Evolutionary conservation across 1,140 invertebrate genomes (phyloP).

Genomic region (Vanessa tameamea): DNA sequence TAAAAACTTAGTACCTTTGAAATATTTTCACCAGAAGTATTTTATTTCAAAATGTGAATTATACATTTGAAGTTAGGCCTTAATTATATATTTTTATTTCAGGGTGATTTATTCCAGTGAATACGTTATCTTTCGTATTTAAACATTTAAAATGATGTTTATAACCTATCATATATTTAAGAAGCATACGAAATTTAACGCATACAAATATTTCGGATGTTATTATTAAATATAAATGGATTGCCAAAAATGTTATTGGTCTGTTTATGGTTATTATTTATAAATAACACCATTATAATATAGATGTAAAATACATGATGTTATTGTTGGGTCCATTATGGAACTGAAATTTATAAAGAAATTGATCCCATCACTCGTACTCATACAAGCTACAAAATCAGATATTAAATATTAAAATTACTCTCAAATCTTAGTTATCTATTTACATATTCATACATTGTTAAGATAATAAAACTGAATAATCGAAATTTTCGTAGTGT

Average conservation of each 20-base stretch:
- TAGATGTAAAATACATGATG: conserved; percentile 20
- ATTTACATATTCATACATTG: conserved; percentile 71
- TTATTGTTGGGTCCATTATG: conserved; percentile 31
- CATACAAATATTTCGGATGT: conserved; percentile 19
- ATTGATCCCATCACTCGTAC: conserved; percentile 71
- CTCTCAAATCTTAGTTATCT: conserved; percentile 59
- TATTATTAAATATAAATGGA: conserved; percentile 23
- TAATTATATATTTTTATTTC: not conserved
- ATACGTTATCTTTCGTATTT: not conserved
- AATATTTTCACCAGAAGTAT: no score
- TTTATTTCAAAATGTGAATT: no score
- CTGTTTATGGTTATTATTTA: conserved; percentile 26
- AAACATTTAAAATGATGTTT: not conserved
- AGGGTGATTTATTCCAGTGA: not conserved
- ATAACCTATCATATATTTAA: not conserved
- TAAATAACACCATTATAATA: conserved; percentile 27
- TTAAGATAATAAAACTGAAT: conserved; percentile 75
- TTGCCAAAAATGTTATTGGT: conserved; percentile 28
- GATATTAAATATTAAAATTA: conserved; percentile 59
- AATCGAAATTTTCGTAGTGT: conserved; percentile 79
- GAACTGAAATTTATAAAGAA: conserved; percentile 52
- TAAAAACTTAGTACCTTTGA: no score
- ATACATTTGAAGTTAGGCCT: not conserved
- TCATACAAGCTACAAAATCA: conserved; percentile 64
- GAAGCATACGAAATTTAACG: not conserved